Percentiles rank a stretch among this genome's conserved stretches.
These are phyloP conservation scores for Gadopsis marmoratus DNA, from an alignment of 2,797 vertebrate genomes.

Conservation along the genomic window DNA sequence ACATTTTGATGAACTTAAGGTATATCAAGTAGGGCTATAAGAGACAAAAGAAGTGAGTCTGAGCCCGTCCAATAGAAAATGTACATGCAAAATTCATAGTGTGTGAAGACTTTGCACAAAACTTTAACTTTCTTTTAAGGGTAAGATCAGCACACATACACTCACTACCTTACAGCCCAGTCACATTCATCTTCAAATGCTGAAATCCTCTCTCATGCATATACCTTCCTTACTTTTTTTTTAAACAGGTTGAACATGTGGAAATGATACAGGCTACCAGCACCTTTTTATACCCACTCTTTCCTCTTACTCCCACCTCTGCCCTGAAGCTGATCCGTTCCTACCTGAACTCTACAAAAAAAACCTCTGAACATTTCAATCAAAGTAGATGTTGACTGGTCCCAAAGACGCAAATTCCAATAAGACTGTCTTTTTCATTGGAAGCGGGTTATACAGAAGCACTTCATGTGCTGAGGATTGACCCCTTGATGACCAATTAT, in stretches of 20 bases:
- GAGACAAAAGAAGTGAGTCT: slow-evolving; percentile 8
- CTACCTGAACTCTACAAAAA: slow-evolving; percentile 5
- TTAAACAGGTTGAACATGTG: slow-evolving; percentile 8
- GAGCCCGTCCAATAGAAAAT: background rate
- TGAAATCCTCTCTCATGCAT: slow-evolving; percentile 7
- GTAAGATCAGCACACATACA: slow-evolving; percentile 1
- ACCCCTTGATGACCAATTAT: slow-evolving; percentile 45
- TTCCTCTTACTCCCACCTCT: slow-evolving; percentile 8
- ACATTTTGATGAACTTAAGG: background rate
- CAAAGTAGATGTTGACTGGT: slow-evolving; percentile 10
- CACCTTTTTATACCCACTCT: slow-evolving; percentile 20
- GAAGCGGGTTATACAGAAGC: slow-evolving; percentile 15
- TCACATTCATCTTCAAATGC: slow-evolving; percentile 20
- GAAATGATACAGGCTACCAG: slow-evolving; percentile 10
- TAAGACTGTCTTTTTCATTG: slow-evolving; percentile 5
- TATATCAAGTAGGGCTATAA: background rate
- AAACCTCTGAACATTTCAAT: slow-evolving; percentile 21
- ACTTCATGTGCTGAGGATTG: slow-evolving; percentile 12
- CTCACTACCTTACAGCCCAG: slow-evolving; percentile 1
- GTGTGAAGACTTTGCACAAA: slow-evolving; percentile 6
- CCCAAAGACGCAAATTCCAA: slow-evolving; percentile 9
- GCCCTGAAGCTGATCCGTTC: slow-evolving; percentile 34
- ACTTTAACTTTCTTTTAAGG: slow-evolving; percentile 21
- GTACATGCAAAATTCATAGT: slow-evolving; percentile 20
- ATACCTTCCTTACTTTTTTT: slow-evolving; percentile 12